These are phyloP conservation scores for Streptopelia turtur DNA, from an alignment of 2,797 vertebrate genomes.

Conservation along the genomic window DNA sequence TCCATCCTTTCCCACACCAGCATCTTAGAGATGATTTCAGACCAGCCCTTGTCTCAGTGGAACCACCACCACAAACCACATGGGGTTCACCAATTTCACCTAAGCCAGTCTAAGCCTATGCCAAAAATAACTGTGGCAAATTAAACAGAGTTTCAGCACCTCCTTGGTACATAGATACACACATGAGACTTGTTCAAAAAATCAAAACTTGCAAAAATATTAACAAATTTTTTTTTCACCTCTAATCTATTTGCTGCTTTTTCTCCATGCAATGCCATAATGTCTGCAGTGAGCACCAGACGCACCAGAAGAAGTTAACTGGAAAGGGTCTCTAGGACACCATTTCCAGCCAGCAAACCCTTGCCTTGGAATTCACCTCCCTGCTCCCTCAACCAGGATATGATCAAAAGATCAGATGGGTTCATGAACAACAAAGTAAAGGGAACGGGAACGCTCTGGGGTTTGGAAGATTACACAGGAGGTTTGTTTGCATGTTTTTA, in stretches of 20 bases:
- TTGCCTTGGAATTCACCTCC: background rate
- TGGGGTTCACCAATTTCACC: background rate
- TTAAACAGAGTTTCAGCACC: background rate
- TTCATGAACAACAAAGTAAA: slow-evolving; percentile 9
- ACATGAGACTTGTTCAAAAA: background rate
- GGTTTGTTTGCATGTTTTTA: slow-evolving; percentile 53
- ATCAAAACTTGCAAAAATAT: background rate
- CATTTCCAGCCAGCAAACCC: background rate
- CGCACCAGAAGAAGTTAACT: background rate
- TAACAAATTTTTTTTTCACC: background rate
- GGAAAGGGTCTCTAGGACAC: background rate
- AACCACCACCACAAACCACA: background rate
- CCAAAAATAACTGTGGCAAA: background rate
- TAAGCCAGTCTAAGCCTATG: background rate
- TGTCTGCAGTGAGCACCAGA: background rate
- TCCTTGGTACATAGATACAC: background rate
- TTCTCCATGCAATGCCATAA: background rate
- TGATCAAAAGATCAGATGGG: slow-evolving; percentile 8
- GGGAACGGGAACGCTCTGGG: background rate
- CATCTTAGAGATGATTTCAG: background rate
- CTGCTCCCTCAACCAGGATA: background rate
- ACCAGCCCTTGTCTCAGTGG: background rate
- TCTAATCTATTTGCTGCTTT: background rate
- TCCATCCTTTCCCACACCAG: background rate
- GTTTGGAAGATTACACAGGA: slow-evolving; percentile 17